These are phyloP conservation scores for Chloroclysta siterata DNA, from an alignment of 2,888 invertebrate genomes.

Conservation along the genomic window DNA sequence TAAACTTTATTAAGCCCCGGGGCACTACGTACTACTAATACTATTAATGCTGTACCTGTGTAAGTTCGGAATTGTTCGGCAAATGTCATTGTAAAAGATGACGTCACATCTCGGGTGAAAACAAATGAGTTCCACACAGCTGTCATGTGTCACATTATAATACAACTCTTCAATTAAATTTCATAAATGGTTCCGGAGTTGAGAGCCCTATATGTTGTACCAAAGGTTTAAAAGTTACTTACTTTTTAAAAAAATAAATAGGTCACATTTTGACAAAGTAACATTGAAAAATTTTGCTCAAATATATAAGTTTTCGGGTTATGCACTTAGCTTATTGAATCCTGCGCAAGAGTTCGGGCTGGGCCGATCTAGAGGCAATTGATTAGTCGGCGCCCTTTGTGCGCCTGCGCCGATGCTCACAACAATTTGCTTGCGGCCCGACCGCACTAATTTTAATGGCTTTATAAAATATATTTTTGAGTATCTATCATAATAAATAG, in stretches of 20 bases:
- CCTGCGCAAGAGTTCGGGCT: conserved; percentile 49
- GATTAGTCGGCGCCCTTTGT: conserved; percentile 81
- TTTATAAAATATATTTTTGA: conserved; percentile 85
- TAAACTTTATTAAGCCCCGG: too few species aligned
- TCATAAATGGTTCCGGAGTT: too few species aligned
- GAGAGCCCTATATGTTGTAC: too few species aligned
- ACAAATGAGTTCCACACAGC: too few species aligned
- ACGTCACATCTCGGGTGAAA: too few species aligned
- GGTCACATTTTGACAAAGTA: not conserved
- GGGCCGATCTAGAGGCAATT: conserved; percentile 71
- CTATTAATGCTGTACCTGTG: too few species aligned
- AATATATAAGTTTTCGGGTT: conserved; percentile 3
- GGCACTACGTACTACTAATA: too few species aligned
- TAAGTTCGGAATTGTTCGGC: too few species aligned
- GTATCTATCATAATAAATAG: conserved; percentile 74
- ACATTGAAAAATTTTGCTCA: not conserved
- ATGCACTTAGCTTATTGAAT: not conserved
- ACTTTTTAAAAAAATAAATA: not conserved
- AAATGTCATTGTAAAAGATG: too few species aligned
- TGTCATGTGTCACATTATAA: too few species aligned
- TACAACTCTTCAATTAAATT: too few species aligned
- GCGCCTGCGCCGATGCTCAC: conserved; percentile 74
- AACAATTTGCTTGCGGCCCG: conserved; percentile 83
- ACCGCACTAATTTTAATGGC: conserved; percentile 84
- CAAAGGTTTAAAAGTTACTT: too few species aligned